These are phyloP conservation scores for Calameuta pallipes DNA, from an alignment of 2,888 invertebrate genomes.

Conservation along the genomic window DNA sequence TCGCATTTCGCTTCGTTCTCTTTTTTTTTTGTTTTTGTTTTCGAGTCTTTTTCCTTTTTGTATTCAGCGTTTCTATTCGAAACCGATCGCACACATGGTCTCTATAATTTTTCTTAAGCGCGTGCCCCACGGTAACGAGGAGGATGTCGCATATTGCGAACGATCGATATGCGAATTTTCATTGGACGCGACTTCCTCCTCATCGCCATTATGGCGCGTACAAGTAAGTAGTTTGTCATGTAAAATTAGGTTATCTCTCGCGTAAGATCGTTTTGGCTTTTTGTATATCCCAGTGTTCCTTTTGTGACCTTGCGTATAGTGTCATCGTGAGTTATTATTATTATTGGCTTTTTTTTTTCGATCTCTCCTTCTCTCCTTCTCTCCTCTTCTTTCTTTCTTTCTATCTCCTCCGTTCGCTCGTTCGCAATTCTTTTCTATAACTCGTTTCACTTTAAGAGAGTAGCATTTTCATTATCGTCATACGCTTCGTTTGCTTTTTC, in stretches of 20 bases:
- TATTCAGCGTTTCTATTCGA: background rate
- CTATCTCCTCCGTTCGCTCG: constrained; percentile 6
- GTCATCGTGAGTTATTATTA: constrained; percentile 15
- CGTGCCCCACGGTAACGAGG: background rate
- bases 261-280: constrained; percentile 41
- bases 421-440: constrained; percentile 14
- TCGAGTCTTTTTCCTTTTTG: background rate
- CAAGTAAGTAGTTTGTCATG: constrained; percentile 27
- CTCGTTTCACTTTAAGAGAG: constrained; percentile 24
- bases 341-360: constrained; percentile 5
- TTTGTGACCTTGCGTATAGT: constrained; percentile 16
- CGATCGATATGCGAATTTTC: background rate
- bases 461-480: background rate
- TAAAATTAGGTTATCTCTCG: constrained; percentile 37
- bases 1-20: background rate
- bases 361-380: constrained; percentile 12
- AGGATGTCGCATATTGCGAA: background rate
- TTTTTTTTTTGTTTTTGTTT: no score
- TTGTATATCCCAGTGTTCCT: constrained; percentile 15
- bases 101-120: background rate
- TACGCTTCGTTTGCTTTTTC: background rate
- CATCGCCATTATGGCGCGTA: background rate
- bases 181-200: background rate
- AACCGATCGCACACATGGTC: background rate
- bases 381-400: constrained; percentile 15